Evolutionary conservation across 2,113 vertebrate species (phyloP).

Genomic region (Puffinus mauretanicus): DNA sequence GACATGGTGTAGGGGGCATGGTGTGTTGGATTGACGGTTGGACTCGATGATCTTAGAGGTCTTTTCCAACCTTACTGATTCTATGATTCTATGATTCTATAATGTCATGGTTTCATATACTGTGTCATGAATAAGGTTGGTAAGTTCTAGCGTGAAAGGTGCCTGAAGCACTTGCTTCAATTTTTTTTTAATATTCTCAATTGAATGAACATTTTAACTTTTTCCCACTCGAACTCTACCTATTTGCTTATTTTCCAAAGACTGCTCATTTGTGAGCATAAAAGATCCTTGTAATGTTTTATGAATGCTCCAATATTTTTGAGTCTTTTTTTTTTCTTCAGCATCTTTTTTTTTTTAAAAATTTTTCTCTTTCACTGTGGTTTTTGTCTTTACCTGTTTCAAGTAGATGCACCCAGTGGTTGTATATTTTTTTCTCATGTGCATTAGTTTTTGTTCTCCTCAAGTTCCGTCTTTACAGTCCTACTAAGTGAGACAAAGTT

Average conservation of each 20-base stretch:
- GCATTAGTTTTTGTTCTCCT: background rate
- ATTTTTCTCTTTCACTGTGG: background rate
- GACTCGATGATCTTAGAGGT: too few relatives aligned
- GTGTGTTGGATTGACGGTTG: too few relatives aligned
- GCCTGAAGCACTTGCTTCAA: background rate
- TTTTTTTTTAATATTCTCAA: background rate
- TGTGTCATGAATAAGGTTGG: background rate
- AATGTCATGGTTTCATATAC: background rate
- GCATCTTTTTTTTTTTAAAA: background rate
- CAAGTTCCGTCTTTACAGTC: background rate
- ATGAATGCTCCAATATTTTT: background rate
- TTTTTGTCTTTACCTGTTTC: background rate
- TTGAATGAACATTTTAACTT: background rate
- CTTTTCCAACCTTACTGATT: too few relatives aligned
- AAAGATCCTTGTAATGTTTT: background rate
- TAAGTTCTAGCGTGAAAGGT: background rate
- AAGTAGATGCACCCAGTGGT: background rate
- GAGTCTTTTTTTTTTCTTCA: background rate
- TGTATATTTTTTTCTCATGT: background rate
- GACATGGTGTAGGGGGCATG: too few relatives aligned
- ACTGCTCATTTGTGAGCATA: background rate
- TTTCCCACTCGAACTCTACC: background rate
- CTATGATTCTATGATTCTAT: too few relatives aligned
- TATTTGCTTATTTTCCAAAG: background rate
- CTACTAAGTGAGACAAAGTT: background rate